Evolutionary conservation across 2,113 vertebrate species (phyloP), one percentile per base, ranked within the genome.

Genomic region (Amazona guildingii): DNA sequence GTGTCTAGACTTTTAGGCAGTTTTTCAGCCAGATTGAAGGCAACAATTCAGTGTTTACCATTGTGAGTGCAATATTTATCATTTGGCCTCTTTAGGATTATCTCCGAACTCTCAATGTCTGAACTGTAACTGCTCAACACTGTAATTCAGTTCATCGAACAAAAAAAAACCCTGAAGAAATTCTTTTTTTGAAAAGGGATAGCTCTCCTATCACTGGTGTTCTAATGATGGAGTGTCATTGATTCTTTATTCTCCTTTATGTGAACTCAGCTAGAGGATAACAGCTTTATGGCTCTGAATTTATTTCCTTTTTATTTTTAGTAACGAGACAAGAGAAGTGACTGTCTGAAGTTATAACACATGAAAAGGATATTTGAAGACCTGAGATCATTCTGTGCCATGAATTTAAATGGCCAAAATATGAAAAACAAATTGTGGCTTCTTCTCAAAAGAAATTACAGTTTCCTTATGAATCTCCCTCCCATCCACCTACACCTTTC

Each of bases 251-350:
- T 85, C 46, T 92, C 72, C 75, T 95, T 92, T 61, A 25, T 72
- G 73, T 86, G 90, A 90, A 69, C 61, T 85, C 73, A 90, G 69
- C 61, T 92, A 84, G 79, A 86, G 81, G 20, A 17, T 88, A 86
- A 63, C 51, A 59, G 77, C 51, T 96, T 92, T 83, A 93, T 35
- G 46, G 35, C 43, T 90, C 17, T 9, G 81, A 78, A 94, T 96
- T 93, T 94, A 94, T 94, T 88, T 74, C 35, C 12, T 18, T 54
- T 75, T 96, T 86, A 86, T 75, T 94, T 88, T 88, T 86, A 88
- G 59, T 44, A 70, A 44, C 2, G 5, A 90, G 55, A 51, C 52
- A 70, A 75, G 39, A 64, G 25, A 72, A 76, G 37, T 69, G 73
- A 48, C 64, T 19, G 0, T 90, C 33, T 87, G 59, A 91, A 85